Percentiles rank a stretch among this genome's conserved stretches.
Conservation (phyloP, 2,113 vertebrate species). For the Chionodraco myersi region DNA sequence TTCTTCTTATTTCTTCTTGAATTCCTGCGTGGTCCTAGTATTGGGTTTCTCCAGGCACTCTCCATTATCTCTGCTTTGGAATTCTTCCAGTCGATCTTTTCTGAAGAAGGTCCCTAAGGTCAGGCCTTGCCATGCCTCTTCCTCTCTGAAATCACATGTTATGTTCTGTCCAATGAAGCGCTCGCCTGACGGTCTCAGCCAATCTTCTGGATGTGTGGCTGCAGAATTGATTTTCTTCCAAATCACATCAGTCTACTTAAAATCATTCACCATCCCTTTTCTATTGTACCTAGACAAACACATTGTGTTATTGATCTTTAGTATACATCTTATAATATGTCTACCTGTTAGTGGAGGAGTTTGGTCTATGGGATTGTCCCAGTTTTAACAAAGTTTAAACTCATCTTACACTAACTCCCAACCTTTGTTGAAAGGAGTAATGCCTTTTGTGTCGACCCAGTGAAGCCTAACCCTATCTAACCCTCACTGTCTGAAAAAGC, state of each 20-base stretch:
- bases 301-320: neutral
- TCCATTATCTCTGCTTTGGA: conserved; percentile 58
- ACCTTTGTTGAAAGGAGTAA: neutral
- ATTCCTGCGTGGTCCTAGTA: conserved; percentile 28
- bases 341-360: neutral
- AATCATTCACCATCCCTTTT: neutral
- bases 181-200: conserved; percentile 11
- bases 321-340: neutral
- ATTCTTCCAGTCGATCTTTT: conserved; percentile 47
- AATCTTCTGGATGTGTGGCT: conserved; percentile 1
- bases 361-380: neutral
- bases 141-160: conserved; percentile 26
- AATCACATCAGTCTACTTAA: conserved; percentile 4
- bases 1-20: conserved; percentile 22
- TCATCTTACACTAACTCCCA: neutral
- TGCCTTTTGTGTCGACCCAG: neutral
- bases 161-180: conserved; percentile 29
- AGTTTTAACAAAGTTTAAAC: neutral
- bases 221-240: conserved; percentile 9
- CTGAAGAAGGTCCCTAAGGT: conserved; percentile 31
- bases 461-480: neutral
- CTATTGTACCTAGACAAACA: neutral
- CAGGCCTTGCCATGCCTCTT: neutral
- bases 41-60: conserved; percentile 47
- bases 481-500: neutral